Conservation (phyloP, 2,113 vertebrate genomes). For the Dendrocopos noguchii region DNA sequence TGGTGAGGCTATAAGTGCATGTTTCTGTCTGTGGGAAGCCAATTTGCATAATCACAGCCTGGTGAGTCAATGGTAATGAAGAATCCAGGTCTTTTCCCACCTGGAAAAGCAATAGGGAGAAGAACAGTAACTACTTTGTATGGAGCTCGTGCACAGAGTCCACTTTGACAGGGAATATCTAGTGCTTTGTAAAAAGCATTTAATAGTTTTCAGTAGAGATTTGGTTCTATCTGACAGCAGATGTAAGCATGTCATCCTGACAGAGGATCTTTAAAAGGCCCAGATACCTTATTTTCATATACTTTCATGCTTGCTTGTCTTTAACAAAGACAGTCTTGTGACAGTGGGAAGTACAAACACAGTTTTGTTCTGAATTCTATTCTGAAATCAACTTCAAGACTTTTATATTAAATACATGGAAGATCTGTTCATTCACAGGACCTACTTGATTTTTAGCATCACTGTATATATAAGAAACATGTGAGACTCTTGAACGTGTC, state of each 20-base stretch:
- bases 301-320: not conserved
- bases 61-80: not conserved
- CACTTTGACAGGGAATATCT: not conserved
- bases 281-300: not conserved
- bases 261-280: not conserved
- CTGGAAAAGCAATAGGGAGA: not conserved
- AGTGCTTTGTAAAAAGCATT: not conserved
- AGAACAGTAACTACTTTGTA: fast-evolving
- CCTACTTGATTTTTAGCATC: not conserved
- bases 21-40: not conserved
- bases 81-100: not conserved
- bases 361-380: not conserved
- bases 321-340: not conserved
- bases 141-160: not conserved
- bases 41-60: not conserved
- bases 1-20: not conserved
- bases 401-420: not conserved
- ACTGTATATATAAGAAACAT: not conserved
- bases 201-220: not conserved
- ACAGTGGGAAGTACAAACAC: not conserved
- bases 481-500: too few relatives aligned
- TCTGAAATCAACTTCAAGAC: slow-evolving; percentile 2
- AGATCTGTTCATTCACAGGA: not conserved
- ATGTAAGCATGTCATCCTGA: not conserved
- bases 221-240: not conserved